phyloP scores from a whole-genome alignment of 1,140 invertebrate species.

The Lasioglossum baleicum region DNA sequence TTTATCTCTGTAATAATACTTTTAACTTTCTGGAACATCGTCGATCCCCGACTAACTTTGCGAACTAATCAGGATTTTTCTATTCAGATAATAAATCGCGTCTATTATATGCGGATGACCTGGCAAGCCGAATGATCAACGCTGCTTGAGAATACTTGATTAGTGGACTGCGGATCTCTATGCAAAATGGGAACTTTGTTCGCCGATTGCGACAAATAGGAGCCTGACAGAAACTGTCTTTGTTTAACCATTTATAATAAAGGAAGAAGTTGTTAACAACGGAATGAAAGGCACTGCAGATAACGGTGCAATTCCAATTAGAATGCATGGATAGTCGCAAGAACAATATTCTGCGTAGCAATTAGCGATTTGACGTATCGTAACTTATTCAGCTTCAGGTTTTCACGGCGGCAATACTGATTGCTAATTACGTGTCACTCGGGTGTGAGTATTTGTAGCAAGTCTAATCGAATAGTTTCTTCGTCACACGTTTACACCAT shows the following conservation, averaged over 20 bases:
- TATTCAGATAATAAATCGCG: background rate
- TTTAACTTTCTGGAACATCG: background rate
- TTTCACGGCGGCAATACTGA: constrained; percentile 36
- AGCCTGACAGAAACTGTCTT: no score
- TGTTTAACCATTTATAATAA: no score
- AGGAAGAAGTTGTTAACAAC: background rate
- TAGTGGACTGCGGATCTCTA: no score
- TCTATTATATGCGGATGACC: background rate
- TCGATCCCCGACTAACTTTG: background rate
- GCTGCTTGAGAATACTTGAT: no score
- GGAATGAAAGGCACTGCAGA: background rate
- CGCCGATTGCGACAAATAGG: no score
- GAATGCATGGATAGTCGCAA: constrained; percentile 42
- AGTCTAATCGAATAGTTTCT: constrained; percentile 57
- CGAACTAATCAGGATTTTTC: background rate
- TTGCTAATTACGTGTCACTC: constrained; percentile 40
- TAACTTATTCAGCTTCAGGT: constrained; percentile 57
- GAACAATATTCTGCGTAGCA: constrained; percentile 52
- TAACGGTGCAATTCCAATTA: constrained; percentile 43
- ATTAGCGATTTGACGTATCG: constrained; percentile 58
- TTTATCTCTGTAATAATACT: background rate
- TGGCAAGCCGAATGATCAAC: no score
- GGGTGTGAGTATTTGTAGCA: constrained; percentile 25
- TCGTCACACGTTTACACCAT: constrained; percentile 43
- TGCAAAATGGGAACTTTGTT: no score